phyloP scores from a whole-genome alignment of 2,888 invertebrate genomes.

The Cataglyphis cursor region DNA sequence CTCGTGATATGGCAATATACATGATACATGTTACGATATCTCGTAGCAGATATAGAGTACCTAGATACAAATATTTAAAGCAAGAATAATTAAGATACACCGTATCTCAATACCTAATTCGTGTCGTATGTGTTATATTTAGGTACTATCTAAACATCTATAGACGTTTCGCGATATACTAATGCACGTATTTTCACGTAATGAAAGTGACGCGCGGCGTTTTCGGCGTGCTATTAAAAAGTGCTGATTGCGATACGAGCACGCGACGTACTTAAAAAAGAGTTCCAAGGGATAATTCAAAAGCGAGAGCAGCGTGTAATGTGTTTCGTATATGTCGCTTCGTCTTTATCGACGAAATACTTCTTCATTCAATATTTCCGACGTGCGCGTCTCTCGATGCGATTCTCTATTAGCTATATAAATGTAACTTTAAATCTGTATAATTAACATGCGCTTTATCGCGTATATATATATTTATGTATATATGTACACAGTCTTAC shows the following conservation, averaged over 20 bases:
- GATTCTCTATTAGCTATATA: conserved; percentile 62
- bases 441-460: conserved; percentile 77
- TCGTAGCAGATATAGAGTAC: conserved; percentile 41
- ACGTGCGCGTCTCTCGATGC: conserved; percentile 1
- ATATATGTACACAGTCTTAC: conserved; percentile 87
- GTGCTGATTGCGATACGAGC: background rate
- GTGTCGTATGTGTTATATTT: conserved; percentile 1
- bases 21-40: conserved; percentile 33
- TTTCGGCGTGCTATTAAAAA: conserved; percentile 14
- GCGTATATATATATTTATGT: conserved; percentile 73
- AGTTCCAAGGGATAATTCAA: conserved; percentile 65
- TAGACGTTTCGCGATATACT: conserved; percentile 1
- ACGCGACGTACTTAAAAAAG: background rate
- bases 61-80: conserved; percentile 50
- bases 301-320: conserved; percentile 60
- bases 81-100: conserved; percentile 26
- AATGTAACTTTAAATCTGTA: conserved; percentile 67
- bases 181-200: conserved; percentile 28
- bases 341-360: conserved; percentile 38
- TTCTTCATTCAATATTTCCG: conserved; percentile 31
- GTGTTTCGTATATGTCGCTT: conserved; percentile 16
- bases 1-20: conserved; percentile 49
- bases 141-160: conserved; percentile 8
- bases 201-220: conserved; percentile 34
- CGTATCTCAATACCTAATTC: background rate